A percentile compares a stretch with the other conserved stretches of the same genome.
Conservation (phyloP, 2,888 invertebrate genomes). For the Auanema sp. region DNA sequence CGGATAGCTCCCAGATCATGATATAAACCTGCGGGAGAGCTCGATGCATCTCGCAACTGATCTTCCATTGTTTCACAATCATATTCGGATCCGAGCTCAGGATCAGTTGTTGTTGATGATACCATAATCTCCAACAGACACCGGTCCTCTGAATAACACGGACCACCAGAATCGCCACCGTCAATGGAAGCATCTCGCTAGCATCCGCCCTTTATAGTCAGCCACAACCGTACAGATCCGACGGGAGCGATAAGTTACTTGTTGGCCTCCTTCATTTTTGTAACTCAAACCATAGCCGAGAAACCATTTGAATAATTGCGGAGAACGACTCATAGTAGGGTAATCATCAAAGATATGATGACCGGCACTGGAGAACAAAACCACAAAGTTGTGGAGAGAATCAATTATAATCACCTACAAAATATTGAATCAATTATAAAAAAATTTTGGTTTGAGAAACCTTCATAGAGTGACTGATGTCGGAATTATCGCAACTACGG, state of each 20-base stretch:
- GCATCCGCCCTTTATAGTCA: constrained; percentile 15
- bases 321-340: constrained; percentile 8
- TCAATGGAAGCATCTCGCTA: constrained; percentile 17
- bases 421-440: constrained; percentile 21
- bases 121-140: constrained; percentile 17
- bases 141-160: constrained; percentile 15
- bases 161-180: constrained; percentile 17
- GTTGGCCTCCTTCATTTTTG: constrained; percentile 13
- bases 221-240: constrained; percentile 13
- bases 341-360: constrained; percentile 17
- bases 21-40: constrained; percentile 14
- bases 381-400: constrained; percentile 13
- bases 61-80: constrained; percentile 17
- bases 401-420: constrained; percentile 18
- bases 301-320: constrained; percentile 9
- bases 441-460: constrained; percentile 16
- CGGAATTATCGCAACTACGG: constrained; percentile 6
- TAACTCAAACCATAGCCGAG: constrained; percentile 18
- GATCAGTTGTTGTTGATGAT: constrained; percentile 17
- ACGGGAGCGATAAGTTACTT: constrained; percentile 16
- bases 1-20: too few species aligned
- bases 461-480: constrained; percentile 12
- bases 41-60: constrained; percentile 11
- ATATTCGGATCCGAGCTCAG: constrained; percentile 14
- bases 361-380: constrained; percentile 9